Evolutionary conservation across 2,888 invertebrate species (phyloP), one percentile per base, ranked within the genome.

Genomic region (Ormyrus nitidulus): DNA sequence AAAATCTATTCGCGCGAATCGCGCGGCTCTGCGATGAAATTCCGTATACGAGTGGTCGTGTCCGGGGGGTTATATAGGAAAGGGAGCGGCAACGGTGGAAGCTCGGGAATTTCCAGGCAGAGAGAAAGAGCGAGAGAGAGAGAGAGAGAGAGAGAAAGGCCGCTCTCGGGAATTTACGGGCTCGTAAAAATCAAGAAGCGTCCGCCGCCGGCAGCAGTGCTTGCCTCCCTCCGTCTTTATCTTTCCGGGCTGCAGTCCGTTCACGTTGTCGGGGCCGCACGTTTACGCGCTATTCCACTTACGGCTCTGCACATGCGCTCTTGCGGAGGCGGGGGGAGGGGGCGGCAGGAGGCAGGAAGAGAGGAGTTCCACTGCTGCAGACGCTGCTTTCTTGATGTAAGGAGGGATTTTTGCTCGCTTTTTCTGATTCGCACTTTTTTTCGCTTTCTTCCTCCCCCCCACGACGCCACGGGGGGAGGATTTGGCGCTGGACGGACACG

Each of bases 131-230:
- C 53, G 81, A 80, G 84, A 69, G 64, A 59, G 77, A 66, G 71
- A 75, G 66, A 58, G 73, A 5, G 61, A 54, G 13, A 44, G 46
- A 58, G 69, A 56, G 76, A 48, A 81, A 80, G 83, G 79, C 82
- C 81, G 84, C 85, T 87, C 86, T 83, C 83, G 84, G 87, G 88
- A 90, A 90, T 90, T 90, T 90, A 90, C 90, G 88, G 85, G 88
- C 87, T 89, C 90, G 87, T 90, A 90, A 90, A 90, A 90, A 90
- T 90, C 90, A 90, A 90, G 90, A 88, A 90, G 87, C 90, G 86
- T 87, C 88, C 87, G 80, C 71, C 68, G 73, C 83, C 79, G 77
- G 58, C 79, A 82, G 84, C 86, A 85, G 86, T 84, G 85, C 84
- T 86, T 86, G 83, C 83, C 82, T 82, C 56, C 13, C 64, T 85